phyloP scores from a whole-genome alignment of 2,888 invertebrate genomes.

The Xylota sylvarum region DNA sequence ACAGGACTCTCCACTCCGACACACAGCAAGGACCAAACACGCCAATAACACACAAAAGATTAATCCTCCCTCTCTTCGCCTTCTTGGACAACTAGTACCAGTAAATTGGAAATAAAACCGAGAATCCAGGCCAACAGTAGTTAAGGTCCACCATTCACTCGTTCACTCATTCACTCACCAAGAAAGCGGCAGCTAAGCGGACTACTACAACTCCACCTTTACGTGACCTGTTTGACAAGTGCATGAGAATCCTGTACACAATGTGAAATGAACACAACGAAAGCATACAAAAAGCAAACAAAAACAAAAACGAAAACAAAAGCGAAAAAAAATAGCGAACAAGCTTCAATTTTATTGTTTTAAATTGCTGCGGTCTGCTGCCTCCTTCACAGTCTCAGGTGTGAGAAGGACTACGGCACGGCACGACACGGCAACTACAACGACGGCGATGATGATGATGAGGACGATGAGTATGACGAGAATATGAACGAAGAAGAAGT shows the following conservation, averaged over 20 bases:
- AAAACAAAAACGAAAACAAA: slow-evolving; percentile 19
- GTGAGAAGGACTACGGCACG: slow-evolving; percentile 22
- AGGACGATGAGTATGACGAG: slow-evolving; percentile 39
- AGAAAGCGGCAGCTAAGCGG: slow-evolving; percentile 44
- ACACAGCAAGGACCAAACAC: slow-evolving; percentile 36
- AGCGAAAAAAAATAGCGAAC: slow-evolving; percentile 21
- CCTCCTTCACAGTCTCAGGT: slow-evolving; percentile 37
- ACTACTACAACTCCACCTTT: slow-evolving; percentile 49
- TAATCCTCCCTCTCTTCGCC: slow-evolving; percentile 22
- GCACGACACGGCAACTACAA: neutral
- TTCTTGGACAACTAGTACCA: neutral
- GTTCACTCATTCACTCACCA: slow-evolving; percentile 30
- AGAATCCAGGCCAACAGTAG: slow-evolving; percentile 54
- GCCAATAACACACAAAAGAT: slow-evolving; percentile 58
- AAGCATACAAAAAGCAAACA: slow-evolving; percentile 11
- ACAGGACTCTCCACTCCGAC: slow-evolving; percentile 1
- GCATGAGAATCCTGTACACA: slow-evolving; percentile 31
- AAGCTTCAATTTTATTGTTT: slow-evolving; percentile 68
- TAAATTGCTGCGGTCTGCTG: slow-evolving; percentile 53
- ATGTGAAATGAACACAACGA: slow-evolving; percentile 39
- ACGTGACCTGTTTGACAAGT: slow-evolving; percentile 71
- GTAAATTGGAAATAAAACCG: slow-evolving; percentile 44
- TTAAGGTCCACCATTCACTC: slow-evolving; percentile 57
- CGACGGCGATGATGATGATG: slow-evolving; percentile 25
- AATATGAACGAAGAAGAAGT: slow-evolving; percentile 50